phyloP scores from a whole-genome alignment of 2,888 invertebrate species.

The Acholoe squamosa region DNA sequence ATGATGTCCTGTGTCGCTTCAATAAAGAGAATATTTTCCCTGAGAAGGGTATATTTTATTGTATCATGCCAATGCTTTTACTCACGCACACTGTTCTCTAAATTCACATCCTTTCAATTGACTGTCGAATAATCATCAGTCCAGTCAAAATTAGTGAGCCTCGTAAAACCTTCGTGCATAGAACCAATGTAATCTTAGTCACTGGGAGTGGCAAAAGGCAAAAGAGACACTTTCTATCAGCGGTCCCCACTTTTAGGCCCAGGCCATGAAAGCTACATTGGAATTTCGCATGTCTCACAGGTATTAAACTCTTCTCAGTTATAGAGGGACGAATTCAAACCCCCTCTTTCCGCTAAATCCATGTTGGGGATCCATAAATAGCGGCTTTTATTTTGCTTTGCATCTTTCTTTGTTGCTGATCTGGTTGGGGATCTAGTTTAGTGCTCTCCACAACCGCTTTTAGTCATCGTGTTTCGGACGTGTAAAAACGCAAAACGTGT shows the following conservation, averaged over 20 bases:
- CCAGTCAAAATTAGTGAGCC: not conserved
- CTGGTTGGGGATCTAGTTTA: too few species aligned
- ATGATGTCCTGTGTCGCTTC: too few species aligned
- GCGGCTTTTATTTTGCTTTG: not conserved
- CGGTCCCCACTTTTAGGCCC: not conserved
- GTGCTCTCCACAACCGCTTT: too few species aligned
- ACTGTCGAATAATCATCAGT: not conserved
- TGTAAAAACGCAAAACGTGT: too few species aligned
- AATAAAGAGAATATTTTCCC: too few species aligned
- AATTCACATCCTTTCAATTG: not conserved
- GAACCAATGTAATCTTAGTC: not conserved
- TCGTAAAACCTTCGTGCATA: not conserved
- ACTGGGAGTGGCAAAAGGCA: not conserved
- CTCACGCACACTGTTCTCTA: too few species aligned
- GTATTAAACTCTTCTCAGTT: not conserved
- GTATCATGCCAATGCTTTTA: too few species aligned
- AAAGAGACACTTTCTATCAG: not conserved
- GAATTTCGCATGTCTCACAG: not conserved
- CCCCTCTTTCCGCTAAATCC: not conserved
- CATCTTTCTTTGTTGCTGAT: not conserved
- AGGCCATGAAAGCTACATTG: not conserved
- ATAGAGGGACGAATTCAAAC: not conserved
- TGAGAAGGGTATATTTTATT: too few species aligned
- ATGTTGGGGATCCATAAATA: conserved; percentile 9
- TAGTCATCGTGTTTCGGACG: too few species aligned